Percentiles rank a stretch among this genome's conserved stretches.
Conservation (phyloP, 2,888 invertebrate species). For the Coenonympha glycerion region DNA sequence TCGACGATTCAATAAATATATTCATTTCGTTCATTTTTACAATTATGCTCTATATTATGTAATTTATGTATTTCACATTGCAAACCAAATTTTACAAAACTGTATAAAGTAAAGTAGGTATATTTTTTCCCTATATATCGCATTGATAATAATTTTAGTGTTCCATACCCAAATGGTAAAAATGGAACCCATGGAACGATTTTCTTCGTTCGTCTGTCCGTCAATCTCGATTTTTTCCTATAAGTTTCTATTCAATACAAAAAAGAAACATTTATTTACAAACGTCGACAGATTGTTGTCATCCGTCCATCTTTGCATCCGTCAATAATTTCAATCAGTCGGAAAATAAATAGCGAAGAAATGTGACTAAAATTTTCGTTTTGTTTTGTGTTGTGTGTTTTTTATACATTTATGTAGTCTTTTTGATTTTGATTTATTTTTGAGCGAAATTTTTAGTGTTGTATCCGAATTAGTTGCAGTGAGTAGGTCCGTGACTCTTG, state of each 20-base stretch:
- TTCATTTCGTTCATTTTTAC: not conserved
- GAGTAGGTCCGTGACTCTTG: conserved; percentile 44
- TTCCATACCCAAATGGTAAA: no score
- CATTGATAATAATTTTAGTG: no score
- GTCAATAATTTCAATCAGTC: conserved; percentile 40
- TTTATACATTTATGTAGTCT: conserved; percentile 70
- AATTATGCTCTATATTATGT: no score
- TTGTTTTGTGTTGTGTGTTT: conserved; percentile 73
- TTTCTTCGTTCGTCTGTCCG: no score
- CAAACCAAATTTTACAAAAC: no score
- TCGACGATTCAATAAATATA: not conserved
- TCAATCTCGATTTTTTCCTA: no score
- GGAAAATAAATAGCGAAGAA: conserved; percentile 58
- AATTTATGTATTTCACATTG: not conserved
- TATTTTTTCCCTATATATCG: no score
- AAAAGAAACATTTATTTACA: no score
- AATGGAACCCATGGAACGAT: no score
- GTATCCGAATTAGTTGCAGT: conserved; percentile 11
- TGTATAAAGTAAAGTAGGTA: no score
- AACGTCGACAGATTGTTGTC: no score
- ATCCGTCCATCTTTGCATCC: conserved; percentile 15
- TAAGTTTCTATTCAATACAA: no score
- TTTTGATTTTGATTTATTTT: conserved; percentile 49
- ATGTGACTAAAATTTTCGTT: conserved; percentile 73
- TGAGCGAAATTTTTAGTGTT: conserved; percentile 67